Percentiles rank a stretch among this genome's conserved stretches.
These are phyloP conservation scores for Torymus auratus DNA, from an alignment of 2,888 invertebrate species.

Conservation along the genomic window DNA sequence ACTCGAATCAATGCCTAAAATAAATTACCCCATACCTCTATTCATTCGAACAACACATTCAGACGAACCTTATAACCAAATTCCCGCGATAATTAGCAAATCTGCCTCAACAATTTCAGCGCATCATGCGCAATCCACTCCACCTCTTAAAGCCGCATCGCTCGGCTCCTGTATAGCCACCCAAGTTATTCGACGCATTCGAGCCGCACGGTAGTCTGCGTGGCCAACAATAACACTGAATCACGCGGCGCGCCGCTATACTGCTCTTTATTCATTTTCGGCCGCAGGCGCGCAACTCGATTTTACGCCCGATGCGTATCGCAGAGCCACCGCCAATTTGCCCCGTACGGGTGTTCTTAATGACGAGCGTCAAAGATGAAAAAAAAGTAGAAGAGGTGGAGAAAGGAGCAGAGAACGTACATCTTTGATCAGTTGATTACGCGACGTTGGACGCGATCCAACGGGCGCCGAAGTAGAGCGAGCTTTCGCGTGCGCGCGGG, in stretches of 20 bases:
- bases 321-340: conserved; percentile 10
- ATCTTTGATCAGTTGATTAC: conserved; percentile 64
- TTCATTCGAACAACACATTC: too few species aligned
- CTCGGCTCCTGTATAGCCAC: background rate
- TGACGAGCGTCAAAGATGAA: too few species aligned
- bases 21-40: too few species aligned
- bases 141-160: too few species aligned
- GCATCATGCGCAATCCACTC: too few species aligned
- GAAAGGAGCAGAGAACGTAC: conserved; percentile 32
- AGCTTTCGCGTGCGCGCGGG: too few species aligned
- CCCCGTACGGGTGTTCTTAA: background rate
- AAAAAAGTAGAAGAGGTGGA: too few species aligned
- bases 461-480: conserved; percentile 1
- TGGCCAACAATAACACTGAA: conserved; percentile 30
- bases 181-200: conserved; percentile 1
- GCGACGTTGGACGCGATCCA: conserved; percentile 60
- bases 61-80: too few species aligned
- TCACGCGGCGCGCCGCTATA: background rate
- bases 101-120: too few species aligned
- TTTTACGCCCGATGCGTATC: conserved; percentile 36
- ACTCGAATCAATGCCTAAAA: too few species aligned
- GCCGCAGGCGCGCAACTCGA: conserved; percentile 14
- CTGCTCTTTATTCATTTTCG: conserved; percentile 32
- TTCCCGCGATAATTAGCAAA: too few species aligned
- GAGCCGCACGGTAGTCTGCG: background rate